Evolutionary conservation across 2,113 vertebrate genomes (phyloP).

Genomic region (Pygathrix nemaeus): DNA sequence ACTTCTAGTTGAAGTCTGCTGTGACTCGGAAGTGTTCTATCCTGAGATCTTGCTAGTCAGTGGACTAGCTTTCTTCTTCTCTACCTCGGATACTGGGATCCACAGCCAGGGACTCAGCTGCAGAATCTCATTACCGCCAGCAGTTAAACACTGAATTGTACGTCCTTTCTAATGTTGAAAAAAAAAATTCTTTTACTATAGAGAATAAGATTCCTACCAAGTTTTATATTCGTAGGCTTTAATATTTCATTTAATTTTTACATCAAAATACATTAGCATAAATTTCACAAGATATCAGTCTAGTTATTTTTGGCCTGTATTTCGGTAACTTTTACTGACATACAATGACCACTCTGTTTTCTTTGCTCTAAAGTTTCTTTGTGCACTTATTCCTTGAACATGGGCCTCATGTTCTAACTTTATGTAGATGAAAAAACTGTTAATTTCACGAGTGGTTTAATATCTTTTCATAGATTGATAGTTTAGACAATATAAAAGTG

Average conservation of each 20-base stretch:
- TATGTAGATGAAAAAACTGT: conserved; percentile 57
- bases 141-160: conserved; percentile 38
- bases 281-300: conserved; percentile 61
- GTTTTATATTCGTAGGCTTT: conserved; percentile 56
- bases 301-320: conserved; percentile 65
- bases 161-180: conserved; percentile 4
- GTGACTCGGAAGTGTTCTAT: neutral
- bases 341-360: conserved; percentile 70
- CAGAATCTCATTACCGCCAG: conserved; percentile 29
- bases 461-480: conserved; percentile 29
- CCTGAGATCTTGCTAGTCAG: neutral
- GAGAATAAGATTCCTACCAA: conserved; percentile 46
- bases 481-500: conserved; percentile 38
- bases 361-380: conserved; percentile 73
- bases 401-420: conserved; percentile 50
- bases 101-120: neutral
- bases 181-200: conserved; percentile 23
- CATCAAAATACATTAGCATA: conserved; percentile 57
- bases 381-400: conserved; percentile 58
- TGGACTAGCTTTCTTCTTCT: neutral
- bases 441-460: conserved; percentile 59
- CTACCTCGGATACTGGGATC: neutral
- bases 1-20: conserved; percentile 6
- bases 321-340: conserved; percentile 29
- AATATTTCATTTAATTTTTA: conserved; percentile 56